Evolutionary conservation across 2,797 vertebrate species (phyloP).

Genomic region (Cirrhinus molitorella): DNA sequence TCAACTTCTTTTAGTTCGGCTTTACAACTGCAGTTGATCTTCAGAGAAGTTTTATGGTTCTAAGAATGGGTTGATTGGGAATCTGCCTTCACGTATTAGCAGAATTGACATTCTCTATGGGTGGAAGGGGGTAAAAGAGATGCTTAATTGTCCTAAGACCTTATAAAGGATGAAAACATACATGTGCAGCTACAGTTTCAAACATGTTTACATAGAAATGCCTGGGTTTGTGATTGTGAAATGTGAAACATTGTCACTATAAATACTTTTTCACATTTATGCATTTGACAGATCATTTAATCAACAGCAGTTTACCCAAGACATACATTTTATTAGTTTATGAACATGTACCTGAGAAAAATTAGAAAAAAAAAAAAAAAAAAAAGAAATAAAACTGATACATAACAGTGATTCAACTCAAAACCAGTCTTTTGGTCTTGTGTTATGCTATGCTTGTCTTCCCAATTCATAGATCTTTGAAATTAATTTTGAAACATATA

Average conservation of each 20-base stretch:
- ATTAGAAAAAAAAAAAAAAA: no score
- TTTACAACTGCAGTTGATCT: slow-evolving; percentile 51
- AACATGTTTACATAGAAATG: neutral
- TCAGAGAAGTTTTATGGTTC: slow-evolving; percentile 47
- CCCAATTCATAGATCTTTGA: neutral
- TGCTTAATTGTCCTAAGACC: neutral
- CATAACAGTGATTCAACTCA: neutral
- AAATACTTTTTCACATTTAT: neutral
- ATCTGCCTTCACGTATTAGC: slow-evolving; percentile 15
- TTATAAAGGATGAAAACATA: neutral
- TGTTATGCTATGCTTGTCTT: neutral
- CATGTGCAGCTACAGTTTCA: neutral
- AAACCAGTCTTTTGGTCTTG: neutral
- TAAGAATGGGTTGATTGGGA: slow-evolving; percentile 37
- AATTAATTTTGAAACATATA: neutral
- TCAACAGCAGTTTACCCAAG: neutral
- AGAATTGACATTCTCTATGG: neutral
- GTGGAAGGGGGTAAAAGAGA: neutral
- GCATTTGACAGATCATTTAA: neutral
- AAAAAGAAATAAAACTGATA: neutral
- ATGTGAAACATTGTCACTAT: neutral
- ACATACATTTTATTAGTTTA: neutral
- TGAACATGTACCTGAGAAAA: no score
- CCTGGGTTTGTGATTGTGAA: neutral
- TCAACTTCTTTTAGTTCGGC: slow-evolving; percentile 56